A percentile compares a stretch with the other conserved stretches of the same genome.
Evolutionary conservation across 2,888 invertebrate genomes (phyloP).

Genomic region (Meiosimyza platycephala): DNA sequence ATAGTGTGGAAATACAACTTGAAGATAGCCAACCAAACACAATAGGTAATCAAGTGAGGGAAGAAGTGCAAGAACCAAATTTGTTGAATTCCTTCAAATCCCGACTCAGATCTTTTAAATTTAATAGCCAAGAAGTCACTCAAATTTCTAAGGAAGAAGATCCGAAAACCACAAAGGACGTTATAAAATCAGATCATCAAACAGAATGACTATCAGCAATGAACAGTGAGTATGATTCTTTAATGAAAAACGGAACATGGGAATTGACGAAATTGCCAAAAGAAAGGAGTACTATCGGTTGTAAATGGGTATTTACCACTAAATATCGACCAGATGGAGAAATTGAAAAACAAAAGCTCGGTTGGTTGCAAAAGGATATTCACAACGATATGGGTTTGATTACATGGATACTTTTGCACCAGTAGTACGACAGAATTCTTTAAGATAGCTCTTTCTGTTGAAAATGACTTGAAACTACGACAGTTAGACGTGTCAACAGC

Average conservation of each 20-base stretch:
- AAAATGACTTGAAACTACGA: constrained; percentile 26
- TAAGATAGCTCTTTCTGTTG: constrained; percentile 29
- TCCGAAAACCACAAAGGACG: too few species aligned
- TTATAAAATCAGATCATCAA: not conserved
- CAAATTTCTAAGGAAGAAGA: too few species aligned
- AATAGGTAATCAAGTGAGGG: too few species aligned
- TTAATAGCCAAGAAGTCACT: not conserved
- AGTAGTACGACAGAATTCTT: constrained; percentile 28
- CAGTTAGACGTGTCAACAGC: constrained; percentile 37
- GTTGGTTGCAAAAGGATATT: constrained; percentile 30
- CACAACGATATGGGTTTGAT: not conserved
- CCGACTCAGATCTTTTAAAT: not conserved
- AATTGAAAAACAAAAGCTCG: constrained; percentile 25
- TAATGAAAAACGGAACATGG: constrained; percentile 35
- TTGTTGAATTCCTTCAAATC: not conserved
- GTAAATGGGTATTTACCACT: constrained; percentile 30
- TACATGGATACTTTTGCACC: constrained; percentile 7
- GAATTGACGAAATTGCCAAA: not conserved
- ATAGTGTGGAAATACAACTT: not conserved
- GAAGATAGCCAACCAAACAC: not conserved
- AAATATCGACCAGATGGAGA: constrained; percentile 22
- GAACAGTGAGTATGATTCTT: constrained; percentile 16
- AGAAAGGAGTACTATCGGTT: constrained; percentile 7
- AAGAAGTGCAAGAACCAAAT: constrained; percentile 42
- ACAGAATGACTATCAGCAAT: not conserved